phyloP scores from a whole-genome alignment of 2,797 vertebrate genomes.

The Thalassophryne amazonica region DNA sequence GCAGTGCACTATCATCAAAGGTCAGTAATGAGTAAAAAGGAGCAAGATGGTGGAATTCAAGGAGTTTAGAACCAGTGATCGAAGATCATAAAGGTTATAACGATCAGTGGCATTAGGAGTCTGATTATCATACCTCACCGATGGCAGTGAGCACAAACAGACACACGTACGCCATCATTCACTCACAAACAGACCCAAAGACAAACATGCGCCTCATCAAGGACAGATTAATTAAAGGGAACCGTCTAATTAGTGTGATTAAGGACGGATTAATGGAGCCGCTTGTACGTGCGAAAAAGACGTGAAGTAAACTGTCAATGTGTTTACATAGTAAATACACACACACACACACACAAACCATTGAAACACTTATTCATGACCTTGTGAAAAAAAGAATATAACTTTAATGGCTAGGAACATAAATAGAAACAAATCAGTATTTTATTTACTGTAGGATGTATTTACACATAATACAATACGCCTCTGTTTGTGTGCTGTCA shows the following conservation, averaged over 20 bases:
- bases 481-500: slow-evolving; percentile 15
- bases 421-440: slow-evolving; percentile 29
- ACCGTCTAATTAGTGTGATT: slow-evolving; percentile 73
- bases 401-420: slow-evolving; percentile 25
- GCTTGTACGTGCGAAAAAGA: slow-evolving; percentile 34
- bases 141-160: background rate
- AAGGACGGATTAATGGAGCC: slow-evolving; percentile 66
- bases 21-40: slow-evolving; percentile 5
- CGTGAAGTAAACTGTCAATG: slow-evolving; percentile 44
- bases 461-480: background rate
- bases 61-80: no score
- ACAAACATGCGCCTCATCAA: slow-evolving; percentile 60
- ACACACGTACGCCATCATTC: background rate
- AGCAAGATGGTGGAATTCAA: background rate
- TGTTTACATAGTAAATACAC: slow-evolving; percentile 30
- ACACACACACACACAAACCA: background rate
- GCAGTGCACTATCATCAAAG: slow-evolving; percentile 1
- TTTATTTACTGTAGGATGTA: background rate
- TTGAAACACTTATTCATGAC: slow-evolving; percentile 1
- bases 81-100: slow-evolving; percentile 3
- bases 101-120: slow-evolving; percentile 44
- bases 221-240: slow-evolving; percentile 70
- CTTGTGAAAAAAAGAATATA: slow-evolving; percentile 3
- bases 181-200: slow-evolving; percentile 12
- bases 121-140: slow-evolving; percentile 49